phyloP scores from a whole-genome alignment of 2,888 invertebrate genomes.

The Lithophane semibrunnea region DNA sequence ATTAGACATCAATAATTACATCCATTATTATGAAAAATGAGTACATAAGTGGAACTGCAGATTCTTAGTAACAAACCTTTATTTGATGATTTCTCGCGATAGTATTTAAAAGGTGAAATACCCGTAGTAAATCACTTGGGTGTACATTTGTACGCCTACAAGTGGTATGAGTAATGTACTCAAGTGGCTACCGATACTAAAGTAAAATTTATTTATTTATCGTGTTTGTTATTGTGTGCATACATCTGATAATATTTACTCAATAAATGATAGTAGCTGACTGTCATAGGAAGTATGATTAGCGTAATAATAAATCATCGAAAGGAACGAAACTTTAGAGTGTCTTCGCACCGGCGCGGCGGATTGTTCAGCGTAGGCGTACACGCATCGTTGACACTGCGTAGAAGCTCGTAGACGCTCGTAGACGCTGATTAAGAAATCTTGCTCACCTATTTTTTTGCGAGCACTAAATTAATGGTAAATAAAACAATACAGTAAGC shows the following conservation, averaged over 20 bases:
- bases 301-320: neutral
- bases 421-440: neutral
- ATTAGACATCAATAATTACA: constrained; percentile 44
- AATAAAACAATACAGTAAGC: neutral
- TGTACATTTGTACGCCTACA: constrained; percentile 16
- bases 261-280: constrained; percentile 14
- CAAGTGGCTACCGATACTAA: constrained; percentile 41
- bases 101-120: constrained; percentile 41
- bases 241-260: constrained; percentile 28
- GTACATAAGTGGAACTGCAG: constrained; percentile 38
- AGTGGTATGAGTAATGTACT: constrained; percentile 43
- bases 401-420: neutral
- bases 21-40: constrained; percentile 47
- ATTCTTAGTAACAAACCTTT: constrained; percentile 57
- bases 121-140: constrained; percentile 36
- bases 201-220: constrained; percentile 16
- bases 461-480: neutral
- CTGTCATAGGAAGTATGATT: neutral
- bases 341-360: neutral
- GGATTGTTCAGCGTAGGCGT: neutral
- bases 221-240: constrained; percentile 20
- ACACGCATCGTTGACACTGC: neutral
- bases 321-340: neutral
- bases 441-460: neutral
- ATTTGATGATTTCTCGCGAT: constrained; percentile 52